phyloP scores from a whole-genome alignment of 2,797 vertebrate genomes.

The Hemibagrus guttatus region DNA sequence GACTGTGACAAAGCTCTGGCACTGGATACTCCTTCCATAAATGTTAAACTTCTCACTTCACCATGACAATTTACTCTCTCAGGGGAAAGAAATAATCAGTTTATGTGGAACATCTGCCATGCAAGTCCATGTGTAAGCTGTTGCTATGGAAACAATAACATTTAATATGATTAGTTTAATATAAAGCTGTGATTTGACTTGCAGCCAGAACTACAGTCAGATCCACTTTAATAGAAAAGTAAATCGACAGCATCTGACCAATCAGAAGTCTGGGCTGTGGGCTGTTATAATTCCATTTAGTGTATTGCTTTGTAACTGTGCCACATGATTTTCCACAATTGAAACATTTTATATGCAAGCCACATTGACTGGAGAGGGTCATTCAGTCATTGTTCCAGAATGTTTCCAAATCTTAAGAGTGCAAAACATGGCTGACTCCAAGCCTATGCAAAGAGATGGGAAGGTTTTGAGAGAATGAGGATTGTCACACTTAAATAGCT shows the following conservation, averaged over 20 bases:
- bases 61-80: not conserved
- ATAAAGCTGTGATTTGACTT: not conserved
- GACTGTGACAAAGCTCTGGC: not conserved
- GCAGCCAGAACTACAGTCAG: not conserved
- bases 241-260: not conserved
- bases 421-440: not conserved
- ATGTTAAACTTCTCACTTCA: not conserved
- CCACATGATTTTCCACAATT: not conserved
- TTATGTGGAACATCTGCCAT: not conserved
- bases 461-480: constrained; percentile 31
- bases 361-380: not conserved
- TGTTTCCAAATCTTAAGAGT: not conserved
- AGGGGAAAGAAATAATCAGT: not conserved
- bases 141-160: not conserved
- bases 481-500: constrained; percentile 20
- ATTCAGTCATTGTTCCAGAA: not conserved
- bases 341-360: not conserved
- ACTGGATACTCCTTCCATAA: not conserved
- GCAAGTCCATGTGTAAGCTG: not conserved
- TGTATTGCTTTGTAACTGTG: not conserved
- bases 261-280: too few relatives aligned
- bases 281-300: not conserved
- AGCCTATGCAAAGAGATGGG: not conserved
- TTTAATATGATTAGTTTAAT: not conserved
- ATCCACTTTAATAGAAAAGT: not conserved